These are phyloP conservation scores for Crocallis elinguaria DNA, from an alignment of 2,888 invertebrate species.

Conservation along the genomic window DNA sequence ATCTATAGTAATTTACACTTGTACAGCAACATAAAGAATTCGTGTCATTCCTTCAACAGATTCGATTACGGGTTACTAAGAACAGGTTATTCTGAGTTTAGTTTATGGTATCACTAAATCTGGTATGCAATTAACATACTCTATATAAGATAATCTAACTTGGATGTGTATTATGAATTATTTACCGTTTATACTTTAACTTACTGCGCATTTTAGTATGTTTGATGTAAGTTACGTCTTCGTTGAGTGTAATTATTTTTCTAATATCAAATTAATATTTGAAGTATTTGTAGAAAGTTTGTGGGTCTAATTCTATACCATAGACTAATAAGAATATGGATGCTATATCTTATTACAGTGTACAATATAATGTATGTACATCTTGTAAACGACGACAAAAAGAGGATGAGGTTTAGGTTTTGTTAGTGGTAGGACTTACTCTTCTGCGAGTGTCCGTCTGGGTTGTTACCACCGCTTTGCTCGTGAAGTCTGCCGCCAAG, in stretches of 20 bases:
- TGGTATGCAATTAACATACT: slow-evolving; percentile 49
- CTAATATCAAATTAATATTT: too few species aligned
- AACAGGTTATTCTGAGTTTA: slow-evolving; percentile 16
- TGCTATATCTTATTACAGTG: too few species aligned
- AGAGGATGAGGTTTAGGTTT: too few species aligned
- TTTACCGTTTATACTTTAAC: slow-evolving; percentile 11
- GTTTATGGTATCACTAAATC: slow-evolving; percentile 33
- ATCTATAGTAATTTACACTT: slow-evolving; percentile 20
- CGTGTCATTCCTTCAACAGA: slow-evolving; percentile 5
- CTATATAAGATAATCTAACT: slow-evolving; percentile 30
- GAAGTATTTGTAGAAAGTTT: too few species aligned
- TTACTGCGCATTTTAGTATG: not conserved
- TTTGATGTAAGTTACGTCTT: not conserved
- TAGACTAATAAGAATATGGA: too few species aligned
- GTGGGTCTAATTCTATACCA: too few species aligned
- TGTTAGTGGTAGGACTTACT: too few species aligned
- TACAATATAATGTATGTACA: too few species aligned
- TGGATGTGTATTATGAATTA: slow-evolving; percentile 24
- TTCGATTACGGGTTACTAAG: slow-evolving; percentile 11
- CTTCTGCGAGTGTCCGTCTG: too few species aligned
- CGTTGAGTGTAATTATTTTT: not conserved
- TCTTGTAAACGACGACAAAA: too few species aligned
- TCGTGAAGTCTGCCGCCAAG: too few species aligned
- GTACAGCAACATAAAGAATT: slow-evolving; percentile 12
- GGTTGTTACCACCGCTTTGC: too few species aligned